These are phyloP conservation scores for Mesocentrotus franciscanus DNA, from an alignment of 53 echinoderm and acorn worm species.

Conservation along the genomic window DNA sequence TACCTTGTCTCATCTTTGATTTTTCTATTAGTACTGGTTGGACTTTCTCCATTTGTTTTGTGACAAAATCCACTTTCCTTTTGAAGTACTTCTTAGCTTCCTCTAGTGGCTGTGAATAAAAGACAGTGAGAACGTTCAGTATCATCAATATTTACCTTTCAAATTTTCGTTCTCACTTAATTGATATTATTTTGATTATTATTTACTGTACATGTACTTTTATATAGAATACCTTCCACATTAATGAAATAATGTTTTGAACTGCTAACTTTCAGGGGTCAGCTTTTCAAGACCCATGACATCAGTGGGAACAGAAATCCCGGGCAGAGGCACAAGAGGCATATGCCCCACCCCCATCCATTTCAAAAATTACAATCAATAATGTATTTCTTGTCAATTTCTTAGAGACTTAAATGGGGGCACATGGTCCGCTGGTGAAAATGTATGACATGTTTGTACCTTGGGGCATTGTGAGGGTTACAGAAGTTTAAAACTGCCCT, in stretches of 20 bases:
- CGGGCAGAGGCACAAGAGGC: no score
- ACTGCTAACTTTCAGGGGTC: not conserved
- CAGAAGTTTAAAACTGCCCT: not conserved
- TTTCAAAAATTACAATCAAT: no score
- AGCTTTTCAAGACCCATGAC: not conserved
- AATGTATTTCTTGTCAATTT: no score
- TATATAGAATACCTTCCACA: not conserved
- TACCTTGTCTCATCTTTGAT: slow-evolving; percentile 98
- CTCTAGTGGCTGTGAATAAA: slow-evolving; percentile 78
- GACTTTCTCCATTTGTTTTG: slow-evolving; percentile 95
- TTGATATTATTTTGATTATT: no score
- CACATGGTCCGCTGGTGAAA: no score
- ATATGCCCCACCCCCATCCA: no score
- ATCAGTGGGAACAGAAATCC: no score
- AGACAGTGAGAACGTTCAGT: not conserved
- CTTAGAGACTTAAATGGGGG: no score
- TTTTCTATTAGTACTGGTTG: slow-evolving; percentile 92
- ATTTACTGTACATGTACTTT: no score
- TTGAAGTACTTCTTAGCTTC: slow-evolving; percentile 94
- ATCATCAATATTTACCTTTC: not conserved
- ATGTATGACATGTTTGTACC: not conserved
- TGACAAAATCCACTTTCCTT: slow-evolving; percentile 96
- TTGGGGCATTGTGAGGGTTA: not conserved
- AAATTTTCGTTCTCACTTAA: not conserved
- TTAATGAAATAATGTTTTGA: not conserved